A percentile compares a stretch with the other conserved stretches of the same genome.
Evolutionary conservation across 2,113 vertebrate genomes (phyloP).

Genomic region (Prunella himalayana): DNA sequence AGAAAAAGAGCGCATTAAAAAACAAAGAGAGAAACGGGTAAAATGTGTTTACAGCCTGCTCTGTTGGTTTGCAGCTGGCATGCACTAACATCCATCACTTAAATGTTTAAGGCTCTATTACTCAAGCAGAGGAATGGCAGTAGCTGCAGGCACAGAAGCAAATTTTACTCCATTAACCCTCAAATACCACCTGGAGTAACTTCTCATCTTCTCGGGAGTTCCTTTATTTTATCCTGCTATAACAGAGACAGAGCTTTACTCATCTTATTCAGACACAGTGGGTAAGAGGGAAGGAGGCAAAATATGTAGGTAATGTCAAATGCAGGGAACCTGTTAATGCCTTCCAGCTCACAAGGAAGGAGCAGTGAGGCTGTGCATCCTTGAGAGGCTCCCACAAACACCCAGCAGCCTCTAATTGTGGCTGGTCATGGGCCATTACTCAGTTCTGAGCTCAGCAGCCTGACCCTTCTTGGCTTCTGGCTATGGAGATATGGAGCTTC

Average conservation of each 20-base stretch:
- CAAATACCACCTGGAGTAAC: slow-evolving; percentile 22
- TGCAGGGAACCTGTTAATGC: neutral
- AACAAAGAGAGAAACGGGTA: neutral
- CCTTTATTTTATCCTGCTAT: neutral
- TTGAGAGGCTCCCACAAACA: neutral
- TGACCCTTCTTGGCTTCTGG: neutral
- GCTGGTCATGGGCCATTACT: neutral
- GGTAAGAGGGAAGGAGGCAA: neutral
- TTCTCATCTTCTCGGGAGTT: neutral
- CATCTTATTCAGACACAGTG: neutral
- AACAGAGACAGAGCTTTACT: neutral
- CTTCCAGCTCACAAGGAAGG: neutral
- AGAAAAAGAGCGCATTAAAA: slow-evolving; percentile 16
- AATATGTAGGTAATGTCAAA: neutral
- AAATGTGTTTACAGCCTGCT: slow-evolving; percentile 52
- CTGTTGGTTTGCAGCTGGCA: slow-evolving; percentile 36
- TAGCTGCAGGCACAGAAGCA: slow-evolving; percentile 46
- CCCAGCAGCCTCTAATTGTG: neutral
- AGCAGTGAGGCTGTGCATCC: neutral
- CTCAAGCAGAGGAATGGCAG: slow-evolving; percentile 38
- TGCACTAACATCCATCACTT: slow-evolving; percentile 38
- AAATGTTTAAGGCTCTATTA: slow-evolving; percentile 52
- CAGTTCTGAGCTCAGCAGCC: neutral
- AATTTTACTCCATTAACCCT: slow-evolving; percentile 55
- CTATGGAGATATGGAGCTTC: neutral